Conservation (phyloP, 2,113 vertebrate genomes). For the Bombycilla garrulus region DNA sequence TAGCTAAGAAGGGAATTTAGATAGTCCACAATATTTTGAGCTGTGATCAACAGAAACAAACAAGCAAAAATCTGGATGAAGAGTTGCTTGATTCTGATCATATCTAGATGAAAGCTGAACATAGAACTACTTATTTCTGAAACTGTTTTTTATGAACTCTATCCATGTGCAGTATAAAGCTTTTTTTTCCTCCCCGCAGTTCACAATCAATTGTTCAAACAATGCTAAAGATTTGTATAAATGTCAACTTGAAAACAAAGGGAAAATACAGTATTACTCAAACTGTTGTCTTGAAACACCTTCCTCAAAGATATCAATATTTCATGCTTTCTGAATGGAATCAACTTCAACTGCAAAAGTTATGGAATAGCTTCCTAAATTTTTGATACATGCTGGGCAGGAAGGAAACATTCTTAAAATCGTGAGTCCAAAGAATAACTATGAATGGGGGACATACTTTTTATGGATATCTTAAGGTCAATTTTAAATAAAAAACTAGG, state of each 20-base stretch:
- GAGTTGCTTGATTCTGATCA: background rate
- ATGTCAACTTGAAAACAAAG: constrained; percentile 48
- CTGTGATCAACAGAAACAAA: background rate
- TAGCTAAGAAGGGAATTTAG: background rate
- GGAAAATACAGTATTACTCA: constrained; percentile 42
- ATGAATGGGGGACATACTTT: background rate
- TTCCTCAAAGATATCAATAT: constrained; percentile 32
- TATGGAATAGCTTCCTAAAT: background rate
- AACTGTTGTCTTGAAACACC: constrained; percentile 5
- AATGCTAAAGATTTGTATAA: constrained; percentile 31
- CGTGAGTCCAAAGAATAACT: background rate
- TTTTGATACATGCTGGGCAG: background rate
- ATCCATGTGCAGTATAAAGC: background rate
- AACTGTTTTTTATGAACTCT: background rate
- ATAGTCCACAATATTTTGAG: background rate
- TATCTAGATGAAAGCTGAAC: background rate
- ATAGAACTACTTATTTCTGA: background rate
- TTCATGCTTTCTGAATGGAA: background rate
- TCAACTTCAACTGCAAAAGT: background rate
- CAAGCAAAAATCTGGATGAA: background rate
- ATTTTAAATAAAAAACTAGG: background rate
- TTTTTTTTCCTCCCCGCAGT: background rate
- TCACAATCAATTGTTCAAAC: constrained; percentile 39
- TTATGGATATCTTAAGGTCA: background rate
- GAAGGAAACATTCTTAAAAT: background rate